A percentile compares a stretch with the other conserved stretches of the same genome.
Evolutionary conservation across 2,113 vertebrate genomes (phyloP).

Genomic region (Actenoides hombroni): DNA sequence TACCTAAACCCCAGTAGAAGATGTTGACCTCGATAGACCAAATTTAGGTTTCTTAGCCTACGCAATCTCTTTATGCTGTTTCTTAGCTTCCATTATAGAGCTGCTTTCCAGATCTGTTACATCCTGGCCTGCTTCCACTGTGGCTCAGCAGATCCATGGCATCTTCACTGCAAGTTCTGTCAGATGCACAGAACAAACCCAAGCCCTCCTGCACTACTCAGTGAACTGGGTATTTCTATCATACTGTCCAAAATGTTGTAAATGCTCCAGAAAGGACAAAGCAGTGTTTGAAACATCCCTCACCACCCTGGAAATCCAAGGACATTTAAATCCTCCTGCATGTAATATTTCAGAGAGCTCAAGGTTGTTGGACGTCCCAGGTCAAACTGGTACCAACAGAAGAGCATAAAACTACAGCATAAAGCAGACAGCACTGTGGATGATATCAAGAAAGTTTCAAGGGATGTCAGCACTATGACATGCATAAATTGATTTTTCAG

Average conservation of each 20-base stretch:
- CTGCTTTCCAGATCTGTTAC: neutral
- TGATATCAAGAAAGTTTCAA: neutral
- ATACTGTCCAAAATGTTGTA: neutral
- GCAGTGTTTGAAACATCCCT: neutral
- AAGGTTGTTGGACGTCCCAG: neutral
- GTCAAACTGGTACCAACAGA: neutral
- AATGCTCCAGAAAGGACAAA: neutral
- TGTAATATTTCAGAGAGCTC: neutral
- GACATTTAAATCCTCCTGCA: neutral
- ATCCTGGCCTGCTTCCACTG: neutral
- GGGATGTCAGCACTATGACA: neutral
- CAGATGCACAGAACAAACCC: neutral
- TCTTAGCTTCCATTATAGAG: neutral
- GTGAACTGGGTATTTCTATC: neutral
- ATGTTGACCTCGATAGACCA: constrained; percentile 11
- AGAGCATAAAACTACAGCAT: neutral
- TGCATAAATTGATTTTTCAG: constrained; percentile 24
- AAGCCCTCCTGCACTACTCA: neutral
- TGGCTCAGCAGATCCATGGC: neutral
- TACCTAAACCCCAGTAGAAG: constrained; percentile 5
- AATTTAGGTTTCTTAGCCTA: constrained; percentile 4
- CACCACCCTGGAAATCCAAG: neutral
- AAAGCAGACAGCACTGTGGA: neutral
- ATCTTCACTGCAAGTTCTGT: fast-evolving
- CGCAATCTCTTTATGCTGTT: neutral